Evolutionary conservation across 1,140 invertebrate genomes (phyloP).

Genomic region (Lysiphlebus fabarum): DNA sequence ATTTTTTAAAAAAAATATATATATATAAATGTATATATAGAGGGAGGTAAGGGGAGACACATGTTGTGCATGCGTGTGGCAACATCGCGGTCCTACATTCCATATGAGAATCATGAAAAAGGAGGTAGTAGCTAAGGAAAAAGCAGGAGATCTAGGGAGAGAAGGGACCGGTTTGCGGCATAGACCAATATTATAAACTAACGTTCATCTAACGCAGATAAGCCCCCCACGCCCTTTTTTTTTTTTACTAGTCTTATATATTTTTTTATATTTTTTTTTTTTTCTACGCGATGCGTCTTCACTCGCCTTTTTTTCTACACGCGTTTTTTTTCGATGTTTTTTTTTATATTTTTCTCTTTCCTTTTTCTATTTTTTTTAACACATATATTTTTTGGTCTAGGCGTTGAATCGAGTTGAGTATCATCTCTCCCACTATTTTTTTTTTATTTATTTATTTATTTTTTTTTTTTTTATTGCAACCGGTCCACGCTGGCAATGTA

Average conservation of each 20-base stretch:
- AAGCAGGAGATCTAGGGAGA: constrained; percentile 4
- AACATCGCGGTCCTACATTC: constrained; percentile 29
- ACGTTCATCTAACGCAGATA: constrained; percentile 27
- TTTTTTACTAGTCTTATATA: not conserved
- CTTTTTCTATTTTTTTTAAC: constrained; percentile 20
- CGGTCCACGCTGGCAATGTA: constrained; percentile 28
- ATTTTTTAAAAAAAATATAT: not conserved
- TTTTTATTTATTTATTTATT: constrained; percentile 9
- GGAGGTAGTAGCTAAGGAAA: not conserved
- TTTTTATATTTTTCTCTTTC: no score
- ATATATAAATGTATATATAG: no score
- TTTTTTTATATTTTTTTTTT: constrained; percentile 17
- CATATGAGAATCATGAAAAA: constrained; percentile 19
- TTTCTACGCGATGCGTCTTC: not conserved
- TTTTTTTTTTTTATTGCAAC: constrained; percentile 30
- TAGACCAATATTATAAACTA: constrained; percentile 19
- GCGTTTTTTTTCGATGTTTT: constrained; percentile 8
- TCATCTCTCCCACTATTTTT: constrained; percentile 15
- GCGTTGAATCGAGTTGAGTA: not conserved
- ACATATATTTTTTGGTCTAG: constrained; percentile 26
- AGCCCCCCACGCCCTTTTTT: constrained; percentile 17
- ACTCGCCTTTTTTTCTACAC: constrained; percentile 7
- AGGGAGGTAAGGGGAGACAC: constrained; percentile 18
- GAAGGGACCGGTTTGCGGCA: constrained; percentile 25
- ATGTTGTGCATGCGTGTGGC: constrained; percentile 28